Evolutionary conservation across 2,888 invertebrate genomes (phyloP), one percentile per base, ranked within the genome.

Genomic region (Charanyca ferruginea): DNA sequence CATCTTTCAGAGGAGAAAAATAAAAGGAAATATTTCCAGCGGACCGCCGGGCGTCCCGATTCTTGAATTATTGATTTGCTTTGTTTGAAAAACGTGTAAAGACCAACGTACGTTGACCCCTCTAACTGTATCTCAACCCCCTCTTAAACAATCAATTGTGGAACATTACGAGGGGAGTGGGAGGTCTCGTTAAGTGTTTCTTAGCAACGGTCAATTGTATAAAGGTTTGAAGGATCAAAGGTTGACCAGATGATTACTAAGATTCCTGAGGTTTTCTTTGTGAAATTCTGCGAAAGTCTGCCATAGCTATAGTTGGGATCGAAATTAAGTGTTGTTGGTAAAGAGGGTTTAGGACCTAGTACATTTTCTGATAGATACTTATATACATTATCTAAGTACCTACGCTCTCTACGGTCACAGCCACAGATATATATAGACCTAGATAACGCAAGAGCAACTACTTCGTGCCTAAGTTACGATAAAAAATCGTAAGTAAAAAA

Each of bases 1-100:
- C 63, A 74, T 77, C 81, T 83, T 71, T 61, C 57, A 54, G 65
- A 52, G 44, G 65, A 70, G 74, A 70, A 83, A 81, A 80, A 73
- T 82, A 76, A 66, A 66, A 77, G 52, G 47, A 77, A 81, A 74
- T 80, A 73, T 80, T 80, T 77, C 52, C 53, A 67, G 38, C 68
- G 53, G 69, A 61, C 68, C 72, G 59, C 44, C 73, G 72, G 57
- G 74, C 78, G 62, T 80, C 65, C 60, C 80, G 72, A 72, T 72
- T 82, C 87, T 83, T 82, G 85, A 89, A 87, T 88, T 87, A 88
- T 90, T 85, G 87, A 89, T 89, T 87, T 85, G 85, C 85, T 87
- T 89, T 85, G 84, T 89, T 83, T 85, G 83, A 85, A 83, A 85
- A 83, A 78, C 71, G 76, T 67, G 73, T 77, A 69, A 77, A 69